Evolutionary conservation across 2,113 vertebrate species (phyloP).

Genomic region (Thamnophis sirtalis): DNA sequence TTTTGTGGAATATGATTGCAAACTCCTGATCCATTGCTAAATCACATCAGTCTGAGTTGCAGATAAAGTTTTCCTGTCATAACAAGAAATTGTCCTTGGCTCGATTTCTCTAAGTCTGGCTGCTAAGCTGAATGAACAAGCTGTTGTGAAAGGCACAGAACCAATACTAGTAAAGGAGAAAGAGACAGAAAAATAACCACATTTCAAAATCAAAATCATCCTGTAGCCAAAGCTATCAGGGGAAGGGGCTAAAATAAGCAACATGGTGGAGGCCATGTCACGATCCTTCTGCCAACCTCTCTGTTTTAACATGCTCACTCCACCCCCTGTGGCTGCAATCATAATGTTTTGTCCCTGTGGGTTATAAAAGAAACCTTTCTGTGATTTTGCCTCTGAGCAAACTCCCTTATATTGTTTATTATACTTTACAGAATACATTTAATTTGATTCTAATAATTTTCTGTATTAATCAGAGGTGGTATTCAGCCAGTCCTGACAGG

Average conservation of each 20-base stretch:
- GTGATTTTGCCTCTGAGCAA: not conserved
- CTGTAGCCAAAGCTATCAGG: not conserved
- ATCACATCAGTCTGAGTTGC: not conserved
- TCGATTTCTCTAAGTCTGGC: not conserved
- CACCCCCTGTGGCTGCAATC: not conserved
- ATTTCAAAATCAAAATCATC: not conserved
- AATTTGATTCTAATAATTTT: conserved; percentile 1
- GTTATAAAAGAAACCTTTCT: not conserved
- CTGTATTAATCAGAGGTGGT: not conserved
- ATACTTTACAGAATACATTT: not conserved
- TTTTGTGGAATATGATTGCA: not conserved
- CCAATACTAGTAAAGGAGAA: not conserved
- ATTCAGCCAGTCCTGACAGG: too few relatives aligned
- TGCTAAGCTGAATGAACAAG: not conserved
- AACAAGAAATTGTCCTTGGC: not conserved
- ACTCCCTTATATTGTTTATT: not conserved
- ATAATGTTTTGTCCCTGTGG: not conserved
- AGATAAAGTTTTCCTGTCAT: not conserved
- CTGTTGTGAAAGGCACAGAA: not conserved
- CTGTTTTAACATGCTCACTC: not conserved
- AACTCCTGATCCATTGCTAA: not conserved
- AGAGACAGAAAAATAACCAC: not conserved
- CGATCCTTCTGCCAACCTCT: not conserved
- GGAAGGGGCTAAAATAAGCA: not conserved
- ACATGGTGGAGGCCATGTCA: not conserved